These are phyloP conservation scores for Amblyopsis rosae DNA, from an alignment of 2,113 vertebrate genomes.

Conservation along the genomic window DNA sequence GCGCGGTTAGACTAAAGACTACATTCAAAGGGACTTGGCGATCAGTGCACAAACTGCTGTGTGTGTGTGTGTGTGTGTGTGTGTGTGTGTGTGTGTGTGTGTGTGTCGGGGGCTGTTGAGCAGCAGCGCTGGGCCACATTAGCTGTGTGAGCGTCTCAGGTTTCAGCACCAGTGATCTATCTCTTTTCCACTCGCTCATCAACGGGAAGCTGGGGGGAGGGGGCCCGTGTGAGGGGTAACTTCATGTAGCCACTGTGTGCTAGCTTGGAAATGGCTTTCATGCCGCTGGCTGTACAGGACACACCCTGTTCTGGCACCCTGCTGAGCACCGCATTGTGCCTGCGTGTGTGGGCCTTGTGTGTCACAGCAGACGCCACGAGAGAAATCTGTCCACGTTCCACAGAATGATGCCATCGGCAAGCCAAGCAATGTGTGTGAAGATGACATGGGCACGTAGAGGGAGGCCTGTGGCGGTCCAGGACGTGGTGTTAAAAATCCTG, in stretches of 20 bases:
- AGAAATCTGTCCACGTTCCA: too few relatives aligned
- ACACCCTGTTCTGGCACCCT: background rate
- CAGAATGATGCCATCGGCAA: too few relatives aligned
- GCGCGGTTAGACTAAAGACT: background rate
- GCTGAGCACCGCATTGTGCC: background rate
- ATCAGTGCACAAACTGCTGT: conserved; percentile 3
- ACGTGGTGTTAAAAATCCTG: conserved; percentile 4
- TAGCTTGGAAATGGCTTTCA: conserved; percentile 15
- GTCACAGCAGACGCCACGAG: too few relatives aligned
- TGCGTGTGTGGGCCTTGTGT: background rate
- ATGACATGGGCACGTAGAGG: background rate
- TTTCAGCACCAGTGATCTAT: conserved; percentile 57
- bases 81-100: conserved; percentile 3
- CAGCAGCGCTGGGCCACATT: conserved; percentile 22
- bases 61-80: too few relatives aligned
- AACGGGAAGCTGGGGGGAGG: conserved; percentile 35
- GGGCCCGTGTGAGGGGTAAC: conserved; percentile 48
- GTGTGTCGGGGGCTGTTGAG: conserved; percentile 6
- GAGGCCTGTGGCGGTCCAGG: too few relatives aligned
- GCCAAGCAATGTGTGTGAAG: too few relatives aligned
- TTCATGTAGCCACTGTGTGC: conserved; percentile 7
- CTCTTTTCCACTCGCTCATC: conserved; percentile 51
- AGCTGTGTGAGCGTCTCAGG: conserved; percentile 44
- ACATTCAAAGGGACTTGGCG: conserved; percentile 1
- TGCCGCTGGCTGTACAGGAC: background rate